Evolutionary conservation across 2,888 invertebrate species (phyloP), one percentile per base, ranked within the genome.

Genomic region (Eupithecia subfuscata): DNA sequence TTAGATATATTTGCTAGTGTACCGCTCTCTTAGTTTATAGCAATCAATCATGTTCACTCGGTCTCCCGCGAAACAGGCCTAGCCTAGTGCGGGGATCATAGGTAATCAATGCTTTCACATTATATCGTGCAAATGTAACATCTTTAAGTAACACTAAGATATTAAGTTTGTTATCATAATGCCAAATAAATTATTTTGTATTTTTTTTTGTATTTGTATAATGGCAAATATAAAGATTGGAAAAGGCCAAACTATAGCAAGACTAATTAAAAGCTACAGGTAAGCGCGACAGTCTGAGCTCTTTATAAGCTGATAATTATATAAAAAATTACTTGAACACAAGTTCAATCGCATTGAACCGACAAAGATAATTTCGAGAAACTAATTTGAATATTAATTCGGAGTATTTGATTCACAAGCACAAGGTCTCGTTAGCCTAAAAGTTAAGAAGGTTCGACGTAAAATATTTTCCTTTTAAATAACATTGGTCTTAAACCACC

Each of bases 371-470:
- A 75, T 79, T 78, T 77, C 70, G 76, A 78, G 67, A 73, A 75
- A 81, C 81, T 84, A 86, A 89, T 89, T 87, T 85, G 84, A 88
- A 89, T 88, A 90, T 90, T 90, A 87, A 91, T 91, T 91, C 86
- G 83, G 89, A 90, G 87, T 90, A 90, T 89, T 87, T 86, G 85
- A 85, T 83, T 83, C 82, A 86, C 87, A 88, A 90, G 90, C 88
- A 90, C 86, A 88, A 87, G 87, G 86, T 89, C 88, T 91, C 88
- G 89, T 90, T 90, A 89, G 89, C 86, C 87, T 89, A 86, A 84
- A 85, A 85, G 84, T 85, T 91, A 92, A 91, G 90, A 91, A 83
- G 91, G 89, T 91, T 91, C 89, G 89, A 87, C 82, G 86, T 84
- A 80, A 84, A 84, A 83, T 81, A 83, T 85, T 86, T 85, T 78